Percentiles rank a stretch among this genome's conserved stretches.
These are phyloP conservation scores for Gopherus evgoodei DNA, from an alignment of 2,113 vertebrate species.

Conservation along the genomic window DNA sequence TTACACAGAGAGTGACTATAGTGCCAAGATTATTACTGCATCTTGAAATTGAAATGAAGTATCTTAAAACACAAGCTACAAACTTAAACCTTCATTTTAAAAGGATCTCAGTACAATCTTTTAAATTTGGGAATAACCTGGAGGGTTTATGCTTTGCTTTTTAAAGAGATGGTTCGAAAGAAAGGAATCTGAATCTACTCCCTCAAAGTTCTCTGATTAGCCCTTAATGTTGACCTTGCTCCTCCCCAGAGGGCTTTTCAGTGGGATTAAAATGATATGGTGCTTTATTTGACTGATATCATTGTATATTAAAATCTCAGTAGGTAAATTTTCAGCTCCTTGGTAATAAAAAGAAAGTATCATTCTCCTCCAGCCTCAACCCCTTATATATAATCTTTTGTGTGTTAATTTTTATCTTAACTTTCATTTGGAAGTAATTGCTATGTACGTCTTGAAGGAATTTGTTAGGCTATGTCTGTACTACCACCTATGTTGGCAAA, in stretches of 20 bases:
- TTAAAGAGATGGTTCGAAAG: neutral
- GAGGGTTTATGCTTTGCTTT: neutral
- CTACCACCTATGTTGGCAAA: too few species aligned
- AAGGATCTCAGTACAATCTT: neutral
- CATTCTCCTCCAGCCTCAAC: neutral
- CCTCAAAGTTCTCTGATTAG: neutral
- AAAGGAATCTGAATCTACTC: neutral
- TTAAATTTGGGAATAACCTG: constrained; percentile 19
- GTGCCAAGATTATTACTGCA: neutral
- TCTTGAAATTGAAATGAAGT: neutral
- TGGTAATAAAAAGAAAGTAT: neutral
- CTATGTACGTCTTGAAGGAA: neutral
- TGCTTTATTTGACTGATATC: constrained; percentile 5
- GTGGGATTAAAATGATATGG: neutral
- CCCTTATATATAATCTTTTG: neutral
- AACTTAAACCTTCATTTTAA: constrained; percentile 22
- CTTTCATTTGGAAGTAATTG: neutral
- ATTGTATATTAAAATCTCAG: neutral
- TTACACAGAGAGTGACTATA: neutral
- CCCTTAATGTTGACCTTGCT: constrained; percentile 1
- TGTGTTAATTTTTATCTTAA: neutral
- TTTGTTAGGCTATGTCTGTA: neutral
- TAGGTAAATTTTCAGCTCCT: neutral
- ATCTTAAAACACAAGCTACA: neutral
- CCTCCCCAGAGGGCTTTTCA: neutral